Evolutionary conservation across 1,140 invertebrate genomes (phyloP).

Genomic region (Prorops nasuta): DNA sequence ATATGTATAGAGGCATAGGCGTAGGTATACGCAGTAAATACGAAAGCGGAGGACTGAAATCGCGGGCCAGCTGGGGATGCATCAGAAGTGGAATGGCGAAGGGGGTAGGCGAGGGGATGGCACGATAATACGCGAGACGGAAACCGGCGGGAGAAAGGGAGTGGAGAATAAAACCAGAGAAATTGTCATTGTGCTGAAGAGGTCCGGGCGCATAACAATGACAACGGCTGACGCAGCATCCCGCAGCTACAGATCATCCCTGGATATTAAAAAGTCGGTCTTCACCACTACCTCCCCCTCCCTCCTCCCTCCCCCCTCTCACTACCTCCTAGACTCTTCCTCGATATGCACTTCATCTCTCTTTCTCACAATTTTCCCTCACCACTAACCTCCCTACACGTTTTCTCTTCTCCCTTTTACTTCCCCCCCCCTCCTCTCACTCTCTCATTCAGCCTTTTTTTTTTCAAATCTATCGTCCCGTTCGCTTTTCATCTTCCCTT

Average conservation of each 20-base stretch:
- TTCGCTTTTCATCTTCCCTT: constrained; percentile 2
- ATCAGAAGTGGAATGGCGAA: constrained; percentile 1
- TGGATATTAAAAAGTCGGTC: constrained; percentile 53
- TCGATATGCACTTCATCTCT: background rate
- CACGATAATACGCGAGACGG: constrained; percentile 44
- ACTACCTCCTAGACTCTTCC: background rate
- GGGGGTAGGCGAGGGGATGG: constrained; percentile 17
- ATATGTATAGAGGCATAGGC: too few species aligned
- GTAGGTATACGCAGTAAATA: too few species aligned
- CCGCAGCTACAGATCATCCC: constrained; percentile 51
- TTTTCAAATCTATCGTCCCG: constrained; percentile 14
- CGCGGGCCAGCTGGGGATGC: background rate
- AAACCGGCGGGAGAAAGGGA: constrained; percentile 21
- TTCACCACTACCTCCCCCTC: constrained; percentile 20
- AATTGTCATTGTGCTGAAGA: constrained; percentile 55
- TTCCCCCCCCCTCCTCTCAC: background rate
- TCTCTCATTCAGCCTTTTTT: constrained; percentile 2
- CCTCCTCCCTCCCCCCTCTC: background rate
- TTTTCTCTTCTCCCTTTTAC: background rate
- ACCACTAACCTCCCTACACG: constrained; percentile 1
- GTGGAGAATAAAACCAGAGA: constrained; percentile 51
- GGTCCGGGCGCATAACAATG: constrained; percentile 52
- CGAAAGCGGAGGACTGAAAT: constrained; percentile 5
- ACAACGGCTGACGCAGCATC: constrained; percentile 52
- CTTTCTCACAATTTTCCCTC: constrained; percentile 3